A percentile compares a stretch with the other conserved stretches of the same genome.
Evolutionary conservation across 2,888 invertebrate genomes (phyloP).

Genomic region (Hoplodrina ambigua): DNA sequence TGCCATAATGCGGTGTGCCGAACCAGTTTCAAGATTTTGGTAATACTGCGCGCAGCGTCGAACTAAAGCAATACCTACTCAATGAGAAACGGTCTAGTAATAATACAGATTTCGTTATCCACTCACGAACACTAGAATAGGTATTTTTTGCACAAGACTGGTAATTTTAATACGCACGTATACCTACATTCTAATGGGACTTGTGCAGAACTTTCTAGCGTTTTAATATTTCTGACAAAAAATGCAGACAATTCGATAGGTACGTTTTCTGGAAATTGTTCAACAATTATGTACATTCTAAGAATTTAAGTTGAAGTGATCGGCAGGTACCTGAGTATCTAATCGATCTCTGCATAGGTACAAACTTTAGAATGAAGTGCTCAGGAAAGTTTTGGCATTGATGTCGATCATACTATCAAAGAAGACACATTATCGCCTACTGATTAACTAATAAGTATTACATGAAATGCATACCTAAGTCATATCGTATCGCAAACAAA

Average conservation of each 20-base stretch:
- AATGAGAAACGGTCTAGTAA: conserved; percentile 63
- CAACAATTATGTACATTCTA: background rate
- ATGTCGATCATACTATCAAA: conserved; percentile 28
- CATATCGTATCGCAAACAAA: conserved; percentile 64
- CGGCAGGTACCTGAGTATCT: background rate
- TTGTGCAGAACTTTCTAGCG: conserved; percentile 78
- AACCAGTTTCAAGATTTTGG: conserved; percentile 72
- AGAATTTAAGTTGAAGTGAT: conserved; percentile 25
- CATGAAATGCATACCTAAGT: conserved; percentile 59
- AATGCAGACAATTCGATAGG: conserved; percentile 23
- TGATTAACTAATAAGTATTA: conserved; percentile 42
- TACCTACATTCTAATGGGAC: conserved; percentile 73
- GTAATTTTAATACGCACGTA: conserved; percentile 77
- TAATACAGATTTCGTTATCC: conserved; percentile 70
- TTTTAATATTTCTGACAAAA: conserved; percentile 50
- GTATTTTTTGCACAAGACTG: conserved; percentile 66
- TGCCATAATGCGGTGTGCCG: conserved; percentile 74
- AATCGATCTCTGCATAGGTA: background rate
- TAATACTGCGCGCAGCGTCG: conserved; percentile 63
- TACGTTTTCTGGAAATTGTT: conserved; percentile 32
- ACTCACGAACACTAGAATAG: conserved; percentile 69
- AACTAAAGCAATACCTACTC: conserved; percentile 67
- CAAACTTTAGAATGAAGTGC: conserved; percentile 11
- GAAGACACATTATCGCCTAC: conserved; percentile 33
- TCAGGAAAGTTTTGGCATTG: conserved; percentile 22